A percentile compares a stretch with the other conserved stretches of the same genome.
These are phyloP conservation scores for Drosophila burlai DNA, from an alignment of 1,140 invertebrate genomes.

Conservation along the genomic window DNA sequence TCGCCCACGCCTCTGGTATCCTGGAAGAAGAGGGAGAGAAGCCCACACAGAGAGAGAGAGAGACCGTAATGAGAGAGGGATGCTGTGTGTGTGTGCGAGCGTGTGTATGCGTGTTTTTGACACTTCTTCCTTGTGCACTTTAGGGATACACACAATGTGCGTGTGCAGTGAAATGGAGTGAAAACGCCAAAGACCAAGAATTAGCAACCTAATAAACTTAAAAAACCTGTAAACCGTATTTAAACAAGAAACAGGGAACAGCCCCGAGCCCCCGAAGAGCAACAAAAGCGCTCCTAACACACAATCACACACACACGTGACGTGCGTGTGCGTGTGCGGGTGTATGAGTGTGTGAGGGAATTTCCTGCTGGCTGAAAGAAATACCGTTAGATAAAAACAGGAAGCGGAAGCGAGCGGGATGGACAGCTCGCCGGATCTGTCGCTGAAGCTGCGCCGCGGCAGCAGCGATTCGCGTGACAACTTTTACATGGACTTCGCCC, in stretches of 20 bases:
- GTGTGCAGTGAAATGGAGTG: conserved; percentile 48
- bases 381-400: conserved; percentile 11
- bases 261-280: too few species aligned
- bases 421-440: conserved; percentile 93
- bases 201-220: conserved; percentile 27
- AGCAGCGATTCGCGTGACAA: conserved; percentile 94
- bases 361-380: conserved; percentile 1
- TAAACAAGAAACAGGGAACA: neutral
- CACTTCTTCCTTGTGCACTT: conserved; percentile 55
- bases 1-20: conserved; percentile 14
- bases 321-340: conserved; percentile 2
- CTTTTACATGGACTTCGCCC: conserved; percentile 95
- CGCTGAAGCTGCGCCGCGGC: conserved; percentile 91
- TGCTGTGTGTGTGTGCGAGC: conserved; percentile 24
- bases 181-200: conserved; percentile 27
- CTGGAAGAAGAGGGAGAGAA: conserved; percentile 8
- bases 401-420: conserved; percentile 35
- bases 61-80: conserved; percentile 11
- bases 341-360: conserved; percentile 22
- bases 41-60: conserved; percentile 2
- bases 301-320: neutral
- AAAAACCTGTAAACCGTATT: neutral
- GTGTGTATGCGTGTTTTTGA: conserved; percentile 53
- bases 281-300: neutral
- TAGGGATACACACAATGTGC: conserved; percentile 63